Evolutionary conservation across 2,113 vertebrate genomes (phyloP).

Genomic region (Amphilophus citrinellus): DNA sequence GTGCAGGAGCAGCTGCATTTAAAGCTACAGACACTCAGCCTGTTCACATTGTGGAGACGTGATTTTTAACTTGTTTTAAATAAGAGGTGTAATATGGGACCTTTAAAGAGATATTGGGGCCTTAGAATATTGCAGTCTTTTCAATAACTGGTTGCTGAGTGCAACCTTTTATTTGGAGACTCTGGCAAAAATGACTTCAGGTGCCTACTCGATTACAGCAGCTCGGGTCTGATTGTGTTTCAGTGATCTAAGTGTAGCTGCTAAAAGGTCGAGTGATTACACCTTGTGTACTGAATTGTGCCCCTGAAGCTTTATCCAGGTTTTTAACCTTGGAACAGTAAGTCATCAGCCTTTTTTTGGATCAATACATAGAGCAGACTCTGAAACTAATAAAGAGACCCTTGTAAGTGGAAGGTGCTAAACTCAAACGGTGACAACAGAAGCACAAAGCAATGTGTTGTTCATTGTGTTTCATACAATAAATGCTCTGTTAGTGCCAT

Average conservation of each 20-base stretch:
- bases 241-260: neutral
- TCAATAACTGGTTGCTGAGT: neutral
- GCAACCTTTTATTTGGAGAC: neutral
- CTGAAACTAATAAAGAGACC: constrained; percentile 34
- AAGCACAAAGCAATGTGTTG: neutral
- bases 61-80: neutral
- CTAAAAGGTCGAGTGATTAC: constrained; percentile 1
- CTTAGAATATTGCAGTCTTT: neutral
- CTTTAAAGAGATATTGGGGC: neutral
- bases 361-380: constrained; percentile 32
- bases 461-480: neutral
- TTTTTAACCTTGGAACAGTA: constrained; percentile 9
- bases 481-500: neutral
- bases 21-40: neutral
- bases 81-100: neutral
- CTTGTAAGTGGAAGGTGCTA: constrained; percentile 16
- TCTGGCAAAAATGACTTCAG: neutral
- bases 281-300: neutral
- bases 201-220: neutral
- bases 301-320: neutral
- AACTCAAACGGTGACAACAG: neutral
- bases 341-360: neutral
- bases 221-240: neutral
- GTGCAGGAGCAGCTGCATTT: neutral
- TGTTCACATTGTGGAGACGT: neutral